Base-by-base conservation (phyloP, 2,888 invertebrate species). In the Aporophyla lueneburgensis region DNA sequence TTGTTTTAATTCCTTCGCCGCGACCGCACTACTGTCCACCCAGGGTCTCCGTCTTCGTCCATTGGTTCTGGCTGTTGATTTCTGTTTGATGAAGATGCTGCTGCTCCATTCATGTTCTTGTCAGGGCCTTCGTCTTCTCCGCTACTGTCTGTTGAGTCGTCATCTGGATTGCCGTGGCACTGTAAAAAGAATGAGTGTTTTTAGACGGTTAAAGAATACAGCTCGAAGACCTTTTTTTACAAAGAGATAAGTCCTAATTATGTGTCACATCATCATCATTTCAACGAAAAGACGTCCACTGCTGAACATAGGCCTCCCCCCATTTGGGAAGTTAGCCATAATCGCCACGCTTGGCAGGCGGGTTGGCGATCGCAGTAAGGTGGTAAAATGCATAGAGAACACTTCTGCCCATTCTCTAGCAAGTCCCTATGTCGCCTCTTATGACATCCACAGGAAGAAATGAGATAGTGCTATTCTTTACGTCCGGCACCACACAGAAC, bases 11-110 rank as follows among this genome's bases (percentile, higher is more conserved):
- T 96, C 94, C 95, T 95, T 91, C 96, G 96, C 84, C 96, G 93
- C 16, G 96, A 93, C 85, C 96, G 95, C 0, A 98, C 97, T 71
- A 97, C 96, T 21, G 97, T 97, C 98, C 98, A 98, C n/a, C 97
- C 98, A 0, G 97, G 97, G 86, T 97, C 97, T 0, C 95, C 95
- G 79, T 96, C 96, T 83, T 96, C 96, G 33, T 97, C 96, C 93
- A 96, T 95, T 0, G 95, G 94, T 85, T 95, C 94, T 16, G 92
- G 89, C 2, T 89, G 91, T 67, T 88, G 83, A 56, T 77, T 89
- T 49, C 83, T 83, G 5, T 88, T 90, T n/a, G 93, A 91, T 40
- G 93, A 91, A 53, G 93, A 87, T 33, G 92, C 84, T 54, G 77
- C 70, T 49, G 83, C 89, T 54, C 89, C 91, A 66, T 91, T 92